Base-by-base conservation (phyloP, 2,797 vertebrate species). In the Lagodon rhomboides region DNA sequence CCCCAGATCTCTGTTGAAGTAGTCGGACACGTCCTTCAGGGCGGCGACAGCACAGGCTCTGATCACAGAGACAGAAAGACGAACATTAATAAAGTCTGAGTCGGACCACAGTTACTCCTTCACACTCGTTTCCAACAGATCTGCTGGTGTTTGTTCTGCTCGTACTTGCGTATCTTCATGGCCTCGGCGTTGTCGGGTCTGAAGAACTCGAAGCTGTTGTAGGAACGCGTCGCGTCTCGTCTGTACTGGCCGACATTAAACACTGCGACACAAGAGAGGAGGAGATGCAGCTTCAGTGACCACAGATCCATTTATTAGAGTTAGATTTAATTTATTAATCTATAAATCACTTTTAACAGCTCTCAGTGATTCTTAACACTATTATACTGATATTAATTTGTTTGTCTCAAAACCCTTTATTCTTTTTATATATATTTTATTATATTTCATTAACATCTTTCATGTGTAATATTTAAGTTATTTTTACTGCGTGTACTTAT, bases 241-340 rank as follows among this genome's bases (percentile, higher is more conserved):
- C 97, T 93, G 85, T 98, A 98, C 88, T 98, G 96, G 0, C 97
- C 97, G 30, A 98, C 96, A 0, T 98, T 98, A 83, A 98, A 98
- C 72, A 96, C 97, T 98, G 89, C 3, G 12, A 69, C 43, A 73
- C 12, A 3, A 67, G 5, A 75, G 12, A 38, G 1, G 20, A 7
- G 74, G 12, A 38, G 1, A n/a, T 15, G 13, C 30, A 3, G 30
- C 0, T 72, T 25, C 43, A 12, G 20, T 13, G 0, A 20, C 20
- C 43, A 3, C 3, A 43, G 13, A 43, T 43, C 12, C 3, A 43
- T 43, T 43, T 43, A 12, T 43, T 43, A 43, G 11, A 12, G 12
- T 3, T 43, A 43, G 9, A 43, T 43, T 1, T 41, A 2, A 41
- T 27, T 27, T 27, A 27, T 2, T 27, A 27, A 27, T 27, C 27